These are phyloP conservation scores for Cotesia congregata DNA, from an alignment of 2,888 invertebrate species.

Conservation along the genomic window DNA sequence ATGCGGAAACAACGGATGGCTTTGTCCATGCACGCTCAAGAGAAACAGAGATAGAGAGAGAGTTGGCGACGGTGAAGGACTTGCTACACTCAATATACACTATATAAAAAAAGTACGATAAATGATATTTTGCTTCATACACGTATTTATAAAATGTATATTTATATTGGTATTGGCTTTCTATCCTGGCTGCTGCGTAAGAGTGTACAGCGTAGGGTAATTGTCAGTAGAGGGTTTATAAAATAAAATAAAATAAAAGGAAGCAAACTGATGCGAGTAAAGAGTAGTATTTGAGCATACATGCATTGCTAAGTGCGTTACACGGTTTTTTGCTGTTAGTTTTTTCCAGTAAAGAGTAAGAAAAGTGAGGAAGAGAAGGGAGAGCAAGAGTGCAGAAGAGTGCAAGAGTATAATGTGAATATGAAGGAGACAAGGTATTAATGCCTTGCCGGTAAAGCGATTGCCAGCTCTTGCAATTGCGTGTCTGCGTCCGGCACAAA, in stretches of 20 bases:
- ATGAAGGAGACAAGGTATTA: not conserved
- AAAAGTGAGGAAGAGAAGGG: not conserved
- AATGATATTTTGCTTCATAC: not conserved
- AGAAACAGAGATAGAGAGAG: not conserved
- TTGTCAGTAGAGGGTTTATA: constrained; percentile 24
- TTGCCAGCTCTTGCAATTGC: not conserved
- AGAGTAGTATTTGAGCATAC: constrained; percentile 45
- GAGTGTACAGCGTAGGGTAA: constrained; percentile 18
- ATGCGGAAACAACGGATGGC: constrained; percentile 63
- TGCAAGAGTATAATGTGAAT: constrained; percentile 1
- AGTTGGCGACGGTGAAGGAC: constrained; percentile 31
- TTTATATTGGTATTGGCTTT: not conserved
- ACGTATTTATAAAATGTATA: too few species aligned
- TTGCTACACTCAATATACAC: constrained; percentile 20
- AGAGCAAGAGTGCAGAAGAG: not conserved
- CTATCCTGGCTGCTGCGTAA: constrained; percentile 25
- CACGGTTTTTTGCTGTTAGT: constrained; percentile 19
- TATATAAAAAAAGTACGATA: constrained; percentile 34
- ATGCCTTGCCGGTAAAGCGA: not conserved
- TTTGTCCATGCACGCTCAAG: constrained; percentile 54
- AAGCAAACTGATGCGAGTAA: not conserved
- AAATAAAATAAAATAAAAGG: constrained; percentile 15
- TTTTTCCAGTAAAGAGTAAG: not conserved
- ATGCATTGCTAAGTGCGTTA: constrained; percentile 39
- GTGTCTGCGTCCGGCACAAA: constrained; percentile 15